These are phyloP conservation scores for Ctenochaetus hawaiiensis DNA, from an alignment of 2,797 vertebrate genomes.

Conservation along the genomic window DNA sequence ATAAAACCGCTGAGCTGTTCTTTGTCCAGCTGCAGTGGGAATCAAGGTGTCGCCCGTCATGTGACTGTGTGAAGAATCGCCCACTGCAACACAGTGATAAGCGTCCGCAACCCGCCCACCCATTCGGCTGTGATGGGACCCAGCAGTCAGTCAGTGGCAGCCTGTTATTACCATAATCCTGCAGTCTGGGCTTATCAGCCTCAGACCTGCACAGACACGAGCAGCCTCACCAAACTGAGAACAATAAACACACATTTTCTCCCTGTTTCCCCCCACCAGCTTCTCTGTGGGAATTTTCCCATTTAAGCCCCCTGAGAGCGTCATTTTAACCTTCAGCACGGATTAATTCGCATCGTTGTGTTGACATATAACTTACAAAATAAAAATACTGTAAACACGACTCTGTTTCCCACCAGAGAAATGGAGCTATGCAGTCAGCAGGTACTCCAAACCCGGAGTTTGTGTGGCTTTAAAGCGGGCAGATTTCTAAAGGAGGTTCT, in stretches of 20 bases:
- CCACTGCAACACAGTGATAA: conserved; percentile 70
- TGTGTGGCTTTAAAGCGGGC: background rate
- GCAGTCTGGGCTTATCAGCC: conserved; percentile 49
- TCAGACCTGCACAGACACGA: conserved; percentile 58
- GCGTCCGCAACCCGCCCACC: conserved; percentile 53
- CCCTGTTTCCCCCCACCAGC: background rate
- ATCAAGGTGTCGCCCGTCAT: conserved; percentile 59
- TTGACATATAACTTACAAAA: conserved; percentile 11
- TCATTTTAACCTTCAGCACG: background rate
- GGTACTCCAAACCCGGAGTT: background rate
- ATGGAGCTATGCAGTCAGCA: conserved; percentile 14
- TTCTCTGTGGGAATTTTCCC: conserved; percentile 25
- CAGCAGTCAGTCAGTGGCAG: conserved; percentile 45
- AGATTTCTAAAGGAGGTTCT: conserved; percentile 3
- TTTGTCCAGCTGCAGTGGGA: conserved; percentile 46
- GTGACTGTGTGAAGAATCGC: conserved; percentile 64
- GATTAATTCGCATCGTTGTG: conserved; percentile 38
- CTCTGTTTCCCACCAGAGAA: conserved; percentile 37
- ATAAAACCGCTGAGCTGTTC: conserved; percentile 49
- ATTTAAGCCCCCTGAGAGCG: background rate
- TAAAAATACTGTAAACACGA: background rate
- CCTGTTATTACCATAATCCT: conserved; percentile 74
- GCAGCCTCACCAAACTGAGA: conserved; percentile 25
- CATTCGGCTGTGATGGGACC: conserved; percentile 31
- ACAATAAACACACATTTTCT: conserved; percentile 49